Evolutionary conservation across 2,888 invertebrate species (phyloP), one percentile per base, ranked within the genome.

Genomic region (Cyaniris semiargus): DNA sequence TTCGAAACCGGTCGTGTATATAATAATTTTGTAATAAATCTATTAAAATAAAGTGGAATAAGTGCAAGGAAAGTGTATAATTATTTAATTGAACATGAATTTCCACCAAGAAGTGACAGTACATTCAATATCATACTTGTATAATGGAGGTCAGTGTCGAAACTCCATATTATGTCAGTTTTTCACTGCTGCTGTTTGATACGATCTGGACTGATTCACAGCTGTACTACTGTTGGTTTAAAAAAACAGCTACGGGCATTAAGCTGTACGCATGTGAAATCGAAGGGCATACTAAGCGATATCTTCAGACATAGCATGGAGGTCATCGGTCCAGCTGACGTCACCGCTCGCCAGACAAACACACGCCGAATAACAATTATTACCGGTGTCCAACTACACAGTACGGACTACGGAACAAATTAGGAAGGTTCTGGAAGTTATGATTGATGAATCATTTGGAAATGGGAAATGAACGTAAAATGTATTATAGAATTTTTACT

Each of bases 321-420:
- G 90, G 93, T 92, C 93, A 90, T 90, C 89, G 89, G 86, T 88
- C 91, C 86, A 83, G 83, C 84, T 91, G 88, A 88, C 94, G 93
- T 93, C 94, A 93, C 81, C 88, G 84, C 84, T 85, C 85, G 89
- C 84, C 87, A 87, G 89, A 86, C 88, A 85, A 82, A 92, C 93
- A 90, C 85, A 84, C 85, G 85, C 86, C 86, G 93, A 92, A 94
- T 94, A 92, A 87, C 88, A 92, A 93, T 88, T 86, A 93, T 88
- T 86, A 89, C 85, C 83, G 83, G 84, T 84, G 85, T 85, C 86
- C 86, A 87, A 86, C 87, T n/a, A n/a, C n/a, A n/a, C 84, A 84
- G 83, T 84, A 86, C 83, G 84, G 83, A 84, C 82, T 84, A 86
- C 83, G 84, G 83, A 88, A 88, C 86, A 85, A 87, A 89, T 87